Percentiles rank a stretch among this genome's conserved stretches.
These are phyloP conservation scores for Anomalospiza imberbis DNA, from an alignment of 2,797 vertebrate genomes.

Conservation along the genomic window DNA sequence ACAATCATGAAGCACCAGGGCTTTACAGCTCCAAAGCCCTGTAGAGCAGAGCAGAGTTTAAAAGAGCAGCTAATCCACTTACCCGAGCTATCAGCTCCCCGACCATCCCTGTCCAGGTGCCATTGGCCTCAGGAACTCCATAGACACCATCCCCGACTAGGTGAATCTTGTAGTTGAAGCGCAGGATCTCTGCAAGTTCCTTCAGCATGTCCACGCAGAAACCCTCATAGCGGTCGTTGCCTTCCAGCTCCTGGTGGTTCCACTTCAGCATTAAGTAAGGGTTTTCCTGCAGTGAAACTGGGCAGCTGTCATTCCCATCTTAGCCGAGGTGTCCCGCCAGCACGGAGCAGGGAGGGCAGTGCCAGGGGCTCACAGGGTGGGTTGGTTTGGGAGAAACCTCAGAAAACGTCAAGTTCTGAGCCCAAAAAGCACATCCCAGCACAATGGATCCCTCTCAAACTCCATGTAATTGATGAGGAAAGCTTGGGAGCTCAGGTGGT, in stretches of 20 bases:
- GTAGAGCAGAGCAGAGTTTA: not conserved
- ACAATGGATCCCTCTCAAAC: fast-evolving
- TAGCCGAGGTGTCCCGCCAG: slow-evolving; percentile 53
- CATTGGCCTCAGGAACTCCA: slow-evolving; percentile 90
- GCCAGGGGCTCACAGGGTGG: fast-evolving
- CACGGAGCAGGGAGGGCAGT: not conserved
- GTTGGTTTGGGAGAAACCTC: not conserved
- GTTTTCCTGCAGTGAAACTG: slow-evolving; percentile 92
- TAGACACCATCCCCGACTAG: slow-evolving; percentile 93
- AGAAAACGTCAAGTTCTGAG: fast-evolving
- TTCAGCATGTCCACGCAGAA: slow-evolving; percentile 98
- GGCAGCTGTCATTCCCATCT: slow-evolving; percentile 81
- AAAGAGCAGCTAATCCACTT: slow-evolving; percentile 34
- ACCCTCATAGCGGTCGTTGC: slow-evolving; percentile 93
- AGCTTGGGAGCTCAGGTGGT: not conserved
- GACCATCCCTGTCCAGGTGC: slow-evolving; percentile 97
- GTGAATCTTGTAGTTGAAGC: slow-evolving; percentile 94
- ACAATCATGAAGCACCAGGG: not conserved
- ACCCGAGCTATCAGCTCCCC: slow-evolving; percentile 97
- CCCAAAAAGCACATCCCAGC: not conserved
- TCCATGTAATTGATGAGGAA: not conserved
- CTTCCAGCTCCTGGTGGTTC: slow-evolving; percentile 92
- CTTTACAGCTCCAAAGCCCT: not conserved
- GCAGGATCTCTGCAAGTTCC: slow-evolving; percentile 92
- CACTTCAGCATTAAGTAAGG: slow-evolving; percentile 95